Base-by-base conservation (phyloP, 2,888 invertebrate genomes). In the Tortrix viridana region DNA sequence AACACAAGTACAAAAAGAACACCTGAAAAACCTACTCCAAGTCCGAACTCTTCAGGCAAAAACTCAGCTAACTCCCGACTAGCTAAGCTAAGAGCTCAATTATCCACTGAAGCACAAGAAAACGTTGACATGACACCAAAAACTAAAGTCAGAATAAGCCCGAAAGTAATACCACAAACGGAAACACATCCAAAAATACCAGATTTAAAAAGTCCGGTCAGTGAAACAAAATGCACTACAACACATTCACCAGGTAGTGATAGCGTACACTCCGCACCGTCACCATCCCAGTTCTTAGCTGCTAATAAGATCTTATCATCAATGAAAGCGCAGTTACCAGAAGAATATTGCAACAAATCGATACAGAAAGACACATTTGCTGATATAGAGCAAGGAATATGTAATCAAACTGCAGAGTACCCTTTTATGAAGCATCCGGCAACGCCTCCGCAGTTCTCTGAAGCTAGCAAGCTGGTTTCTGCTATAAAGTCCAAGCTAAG, bases 221-320 rank as follows among this genome's bases (percentile, higher is more conserved):
- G 74, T 61, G 88, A 89, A 26, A 71, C 79, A 3, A 84, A 77
- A 72, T 77, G 74, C 46, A 67, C 74, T 0, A 77, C 74, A 14
- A 70, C 72, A 0, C 86, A 85, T 23, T 88, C 89, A 1, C 88
- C 88, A 0, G 85, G 78, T 66, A 86, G 78, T 66, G 91, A 89
- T 22, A 89, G 82, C 23, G 67, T 84, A 9, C 86, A 86, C 20
- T 86, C 88, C 0, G 78, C 79, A 5, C 82, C 86, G 19, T 89
- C 89, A 5, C 88, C 90, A 0, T 90, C 92, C 38, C 92, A 91
- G 63, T 92, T 92, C 69, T 83, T 90, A 63, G 84, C 90, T 0
- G 92, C 90, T 1, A 92, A 88, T 62, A 92, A 90, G 79, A 90
- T 91, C 41, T 84, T 92, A 67, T 88, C 82, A 3, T 85, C 92